Conservation (phyloP, 2,113 vertebrate species). For the Oncorhynchus kisutch region DNA sequence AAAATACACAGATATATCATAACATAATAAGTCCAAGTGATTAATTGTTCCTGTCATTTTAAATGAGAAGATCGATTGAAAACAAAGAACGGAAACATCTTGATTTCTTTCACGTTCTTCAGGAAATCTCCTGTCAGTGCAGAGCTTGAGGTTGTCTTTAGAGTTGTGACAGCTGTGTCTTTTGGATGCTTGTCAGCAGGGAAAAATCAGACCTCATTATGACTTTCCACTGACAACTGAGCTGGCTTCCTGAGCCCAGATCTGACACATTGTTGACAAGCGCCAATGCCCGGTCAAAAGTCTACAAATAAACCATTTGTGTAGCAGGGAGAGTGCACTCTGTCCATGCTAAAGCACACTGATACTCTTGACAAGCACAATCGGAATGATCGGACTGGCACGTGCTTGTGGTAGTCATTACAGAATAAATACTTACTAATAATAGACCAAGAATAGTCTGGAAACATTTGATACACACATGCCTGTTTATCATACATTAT, state of each 20-base stretch:
- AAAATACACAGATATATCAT: background rate
- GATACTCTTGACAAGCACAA: constrained; percentile 62
- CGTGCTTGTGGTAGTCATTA: constrained; percentile 55
- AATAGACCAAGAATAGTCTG: constrained; percentile 53
- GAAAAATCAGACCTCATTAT: constrained; percentile 30
- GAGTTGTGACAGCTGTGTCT: background rate
- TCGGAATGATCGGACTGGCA: constrained; percentile 48
- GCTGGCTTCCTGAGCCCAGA: constrained; percentile 26
- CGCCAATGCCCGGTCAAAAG: constrained; percentile 55
- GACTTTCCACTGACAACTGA: constrained; percentile 60
- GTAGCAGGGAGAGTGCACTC: constrained; percentile 40
- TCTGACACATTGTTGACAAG: constrained; percentile 65
- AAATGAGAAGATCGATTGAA: background rate
- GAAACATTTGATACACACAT: constrained; percentile 29
- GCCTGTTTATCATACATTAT: background rate
- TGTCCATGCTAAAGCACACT: constrained; percentile 38
- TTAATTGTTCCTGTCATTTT: background rate
- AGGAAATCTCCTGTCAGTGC: constrained; percentile 50
- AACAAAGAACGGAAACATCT: background rate
- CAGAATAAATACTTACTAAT: constrained; percentile 47
- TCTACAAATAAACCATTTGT: constrained; percentile 70
- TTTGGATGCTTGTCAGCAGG: constrained; percentile 12
- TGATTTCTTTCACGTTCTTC: constrained; percentile 8
- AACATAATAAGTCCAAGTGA: background rate
- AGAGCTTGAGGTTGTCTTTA: constrained; percentile 28